Evolutionary conservation across 2,113 vertebrate genomes (phyloP).

Genomic region (Gadus chalcogrammus): DNA sequence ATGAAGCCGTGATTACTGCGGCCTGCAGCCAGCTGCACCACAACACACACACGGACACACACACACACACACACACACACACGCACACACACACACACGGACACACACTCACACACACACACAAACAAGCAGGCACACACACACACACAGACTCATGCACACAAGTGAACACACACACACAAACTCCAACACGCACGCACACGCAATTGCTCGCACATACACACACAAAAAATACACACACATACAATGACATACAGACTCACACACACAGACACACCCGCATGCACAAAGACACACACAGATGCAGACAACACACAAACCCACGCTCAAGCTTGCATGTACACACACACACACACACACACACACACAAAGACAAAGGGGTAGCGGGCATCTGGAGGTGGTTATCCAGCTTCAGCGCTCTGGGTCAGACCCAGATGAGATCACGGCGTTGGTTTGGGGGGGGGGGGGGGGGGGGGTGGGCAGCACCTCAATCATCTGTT

Average conservation of each 20-base stretch:
- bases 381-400: slow-evolving; percentile 45
- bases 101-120: slow-evolving; percentile 9
- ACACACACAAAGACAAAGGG: slow-evolving; percentile 18
- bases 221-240: slow-evolving; percentile 13
- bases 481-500: slow-evolving; percentile 34
- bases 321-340: background rate
- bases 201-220: background rate
- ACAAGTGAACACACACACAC: slow-evolving; percentile 17
- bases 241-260: background rate
- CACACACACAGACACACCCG: background rate
- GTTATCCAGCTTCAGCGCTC: slow-evolving; percentile 27
- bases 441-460: slow-evolving; percentile 16
- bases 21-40: background rate
- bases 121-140: background rate
- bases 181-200: background rate
- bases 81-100: slow-evolving; percentile 9
- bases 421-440: slow-evolving; percentile 34
- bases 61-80: slow-evolving; percentile 22
- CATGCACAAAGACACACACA: slow-evolving; percentile 1
- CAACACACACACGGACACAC: background rate
- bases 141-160: slow-evolving; percentile 3
- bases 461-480: background rate
- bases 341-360: slow-evolving; percentile 14
- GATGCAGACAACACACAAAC: background rate
- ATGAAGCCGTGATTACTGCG: slow-evolving; percentile 14